phyloP scores from a whole-genome alignment of 2,888 invertebrate species.

The Xylota sylvarum region DNA sequence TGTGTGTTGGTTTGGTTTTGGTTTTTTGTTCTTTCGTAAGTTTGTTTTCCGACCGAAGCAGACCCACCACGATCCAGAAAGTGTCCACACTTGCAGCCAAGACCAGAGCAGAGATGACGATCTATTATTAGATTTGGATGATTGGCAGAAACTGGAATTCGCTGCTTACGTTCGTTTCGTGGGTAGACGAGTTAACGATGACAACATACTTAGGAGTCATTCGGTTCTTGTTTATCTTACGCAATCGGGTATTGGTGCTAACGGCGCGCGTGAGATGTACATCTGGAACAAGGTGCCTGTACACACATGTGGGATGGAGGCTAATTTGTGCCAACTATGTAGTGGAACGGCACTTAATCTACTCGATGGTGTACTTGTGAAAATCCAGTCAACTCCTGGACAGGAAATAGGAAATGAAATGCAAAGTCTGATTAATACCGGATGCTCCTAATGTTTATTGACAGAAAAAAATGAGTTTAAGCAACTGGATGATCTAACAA shows the following conservation, averaged over 20 bases:
- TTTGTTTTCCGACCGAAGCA: slow-evolving; percentile 55
- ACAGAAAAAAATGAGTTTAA: not conserved
- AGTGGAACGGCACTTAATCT: slow-evolving; percentile 18
- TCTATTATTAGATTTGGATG: slow-evolving; percentile 62
- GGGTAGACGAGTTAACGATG: slow-evolving; percentile 56
- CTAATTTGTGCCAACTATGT: slow-evolving; percentile 17
- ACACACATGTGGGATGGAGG: slow-evolving; percentile 27
- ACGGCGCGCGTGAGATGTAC: slow-evolving; percentile 24
- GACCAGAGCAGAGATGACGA: slow-evolving; percentile 33
- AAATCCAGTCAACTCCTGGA: slow-evolving; percentile 20
- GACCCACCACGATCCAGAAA: slow-evolving; percentile 49
- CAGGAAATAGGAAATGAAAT: slow-evolving; percentile 70
- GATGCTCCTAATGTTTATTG: slow-evolving; percentile 46
- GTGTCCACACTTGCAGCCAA: slow-evolving; percentile 52
- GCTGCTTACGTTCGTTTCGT: slow-evolving; percentile 48
- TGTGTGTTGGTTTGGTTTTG: slow-evolving; percentile 22
- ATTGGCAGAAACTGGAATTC: slow-evolving; percentile 68
- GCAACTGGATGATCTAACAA: not conserved
- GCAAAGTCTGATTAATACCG: slow-evolving; percentile 43
- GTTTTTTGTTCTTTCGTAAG: slow-evolving; percentile 6
- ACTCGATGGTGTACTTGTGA: slow-evolving; percentile 7
- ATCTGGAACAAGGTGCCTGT: slow-evolving; percentile 19
- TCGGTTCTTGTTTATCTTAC: slow-evolving; percentile 60
- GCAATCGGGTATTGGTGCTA: slow-evolving; percentile 52
- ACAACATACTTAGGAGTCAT: slow-evolving; percentile 56